Conservation (phyloP, 2,888 invertebrate species). For the Cephus sareptanus region DNA sequence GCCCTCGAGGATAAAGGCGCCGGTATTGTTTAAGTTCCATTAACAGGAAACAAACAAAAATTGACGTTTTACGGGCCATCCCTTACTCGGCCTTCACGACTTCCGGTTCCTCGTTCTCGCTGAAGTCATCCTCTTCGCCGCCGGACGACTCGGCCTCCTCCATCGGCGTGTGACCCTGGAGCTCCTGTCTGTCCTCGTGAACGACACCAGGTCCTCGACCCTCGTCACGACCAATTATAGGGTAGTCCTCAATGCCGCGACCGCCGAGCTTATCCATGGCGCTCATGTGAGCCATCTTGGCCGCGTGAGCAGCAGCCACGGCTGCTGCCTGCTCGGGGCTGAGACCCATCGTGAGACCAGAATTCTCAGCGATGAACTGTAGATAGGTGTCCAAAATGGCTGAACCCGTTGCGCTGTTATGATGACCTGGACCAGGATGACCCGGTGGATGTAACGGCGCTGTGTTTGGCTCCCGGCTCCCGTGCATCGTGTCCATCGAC, state of each 20-base stretch:
- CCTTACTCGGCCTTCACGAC: slow-evolving; percentile 55
- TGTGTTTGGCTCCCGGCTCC: slow-evolving; percentile 76
- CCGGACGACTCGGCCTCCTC: slow-evolving; percentile 58
- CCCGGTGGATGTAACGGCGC: slow-evolving; percentile 67
- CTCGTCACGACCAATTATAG: slow-evolving; percentile 60
- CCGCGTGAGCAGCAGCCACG: slow-evolving; percentile 78
- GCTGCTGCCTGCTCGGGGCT: slow-evolving; percentile 74
- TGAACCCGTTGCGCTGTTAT: slow-evolving; percentile 73
- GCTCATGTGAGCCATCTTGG: slow-evolving; percentile 82
- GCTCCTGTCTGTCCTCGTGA: slow-evolving; percentile 54
- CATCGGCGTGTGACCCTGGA: slow-evolving; percentile 39
- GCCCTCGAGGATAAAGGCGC: not conserved
- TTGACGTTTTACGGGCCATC: not conserved
- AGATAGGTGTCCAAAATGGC: slow-evolving; percentile 88
- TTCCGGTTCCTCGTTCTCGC: slow-evolving; percentile 62
- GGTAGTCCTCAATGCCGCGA: slow-evolving; percentile 56
- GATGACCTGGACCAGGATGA: slow-evolving; percentile 35
- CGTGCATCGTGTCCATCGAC: slow-evolving; percentile 73
- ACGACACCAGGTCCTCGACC: slow-evolving; percentile 49
- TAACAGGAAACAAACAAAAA: not conserved
- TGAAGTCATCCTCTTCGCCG: slow-evolving; percentile 60
- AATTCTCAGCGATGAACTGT: slow-evolving; percentile 88
- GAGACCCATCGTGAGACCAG: slow-evolving; percentile 76
- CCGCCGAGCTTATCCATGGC: slow-evolving; percentile 68
- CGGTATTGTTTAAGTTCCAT: not conserved